Evolutionary conservation across 1,140 invertebrate species (phyloP), one percentile per base, ranked within the genome.

Genomic region (Steinernema khuongi): DNA sequence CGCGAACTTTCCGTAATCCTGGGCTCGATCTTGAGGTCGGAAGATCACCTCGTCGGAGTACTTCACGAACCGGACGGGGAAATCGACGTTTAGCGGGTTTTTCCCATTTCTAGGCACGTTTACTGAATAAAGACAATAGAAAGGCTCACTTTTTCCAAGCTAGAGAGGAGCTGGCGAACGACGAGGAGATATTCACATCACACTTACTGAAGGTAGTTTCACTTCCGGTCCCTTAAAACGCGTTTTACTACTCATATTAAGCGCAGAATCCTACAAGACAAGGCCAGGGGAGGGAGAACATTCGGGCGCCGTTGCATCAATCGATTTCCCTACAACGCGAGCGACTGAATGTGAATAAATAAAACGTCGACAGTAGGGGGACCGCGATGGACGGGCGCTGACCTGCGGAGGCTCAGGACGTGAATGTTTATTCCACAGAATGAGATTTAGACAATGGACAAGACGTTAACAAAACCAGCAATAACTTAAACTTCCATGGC

Each of bases 71-170:
- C 14, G 36, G 70, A 72, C 30, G 50, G 70, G 17, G 70, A 30
- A 19, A 66, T 43, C 67, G 36, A 41, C 36, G 70, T 32, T 44
- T 70, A 68, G 30, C 60, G 71, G 60, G 2, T 73, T 67, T 50
- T 70, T 66, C 11, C 77, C 75, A 33, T 77, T 71, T 71, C 75
- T 85, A 17, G 69, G 74, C 2, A 82, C 76, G 36, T 30, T n/a
- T 31, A 44, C 14, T 28, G 31, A 26, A n/a, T 70, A 43, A 4
- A 31, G 7, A 69, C 44, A 26, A 14, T 1, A 2, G 30, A 29
- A 29, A 18, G 0, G 19, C 68, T 29, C n/a, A 77, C 75, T 70
- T 43, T 36, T 77, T 77, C 75, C 75, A 77, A 41, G 36, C 32
- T 19, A 74, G 11, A 4, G 75, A 26, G 36, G 28, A 70, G 26